phyloP scores from a whole-genome alignment of 2,888 invertebrate genomes.

The Rhagophthalmus giganteus region DNA sequence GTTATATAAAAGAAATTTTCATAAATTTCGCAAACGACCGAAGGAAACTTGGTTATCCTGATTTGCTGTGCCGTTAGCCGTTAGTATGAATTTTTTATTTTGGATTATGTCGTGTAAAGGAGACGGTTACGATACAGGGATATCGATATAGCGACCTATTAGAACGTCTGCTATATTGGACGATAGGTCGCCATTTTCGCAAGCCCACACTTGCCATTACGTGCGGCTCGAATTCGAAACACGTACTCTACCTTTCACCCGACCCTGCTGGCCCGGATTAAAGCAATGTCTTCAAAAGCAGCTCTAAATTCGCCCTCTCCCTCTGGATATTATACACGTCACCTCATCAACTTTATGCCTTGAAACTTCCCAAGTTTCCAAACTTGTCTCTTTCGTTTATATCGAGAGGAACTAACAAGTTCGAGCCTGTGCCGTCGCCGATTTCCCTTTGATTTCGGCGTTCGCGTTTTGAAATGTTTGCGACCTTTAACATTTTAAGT shows the following conservation, averaged over 20 bases:
- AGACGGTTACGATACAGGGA: conserved; percentile 14
- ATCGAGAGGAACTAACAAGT: conserved; percentile 28
- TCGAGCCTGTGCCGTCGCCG: conserved; percentile 10
- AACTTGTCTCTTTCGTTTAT: conserved; percentile 31
- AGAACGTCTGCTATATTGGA: conserved; percentile 18
- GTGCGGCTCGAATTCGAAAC: conserved; percentile 26
- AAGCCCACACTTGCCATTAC: conserved; percentile 22
- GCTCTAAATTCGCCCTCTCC: conserved; percentile 36
- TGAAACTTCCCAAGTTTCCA: conserved; percentile 27
- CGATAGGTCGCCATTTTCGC: conserved; percentile 22
- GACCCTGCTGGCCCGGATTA: conserved; percentile 35
- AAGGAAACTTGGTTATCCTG: too few species aligned
- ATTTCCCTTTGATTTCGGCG: conserved; percentile 23
- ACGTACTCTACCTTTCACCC: conserved; percentile 34
- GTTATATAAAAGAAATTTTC: too few species aligned
- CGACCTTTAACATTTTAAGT: conserved; percentile 18
- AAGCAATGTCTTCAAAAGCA: conserved; percentile 40
- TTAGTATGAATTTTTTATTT: conserved; percentile 14
- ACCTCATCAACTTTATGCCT: conserved; percentile 35
- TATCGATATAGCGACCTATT: conserved; percentile 23
- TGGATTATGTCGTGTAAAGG: conserved; percentile 15
- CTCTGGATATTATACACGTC: conserved; percentile 34
- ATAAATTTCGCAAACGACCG: too few species aligned
- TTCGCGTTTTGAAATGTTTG: conserved; percentile 14
- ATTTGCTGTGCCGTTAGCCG: conserved; percentile 6